Base-by-base conservation (phyloP, 2,113 vertebrate genomes). In the Xerus inauris region DNA sequence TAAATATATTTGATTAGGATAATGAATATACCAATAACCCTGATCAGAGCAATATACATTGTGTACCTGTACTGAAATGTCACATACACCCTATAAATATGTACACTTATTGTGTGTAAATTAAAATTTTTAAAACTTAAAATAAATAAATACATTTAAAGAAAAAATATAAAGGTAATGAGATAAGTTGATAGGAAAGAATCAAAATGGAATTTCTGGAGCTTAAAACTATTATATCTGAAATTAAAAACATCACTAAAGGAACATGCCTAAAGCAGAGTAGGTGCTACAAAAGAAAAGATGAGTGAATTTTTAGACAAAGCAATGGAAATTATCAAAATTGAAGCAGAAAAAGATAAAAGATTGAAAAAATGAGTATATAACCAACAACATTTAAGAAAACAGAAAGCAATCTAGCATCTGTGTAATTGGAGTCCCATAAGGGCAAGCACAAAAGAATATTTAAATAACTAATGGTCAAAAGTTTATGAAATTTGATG, bases 141-240 rank as follows among this genome's bases (percentile, higher is more conserved):
- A 42, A 17, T 71, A 51, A n/a, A 17, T 26, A 32, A 54, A 19
- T 72, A 28, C 17, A 17, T 57, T 49, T 81, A 81, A 86, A 94
- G n/a, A 30, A 67, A 95, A 75, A 93, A 87, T 5, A 45, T 47
- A 76, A 89, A 82, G 76, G 4, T n/a, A 75, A 67, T 75, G 13
- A 65, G 30, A 49, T 87, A 87, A 71, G 54, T 47, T 54, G 32
- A 84, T 17, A 8, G 42, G 87, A 49, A 89, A 77, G 17, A 96
- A 93, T 49, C 35, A 94, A 83, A 90, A 77, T 79, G 24, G 51
- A 94, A 82, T 22, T 67, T 83, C 12, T 35, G 89, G 49, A 89
- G 24, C 13, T 65, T 22, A 92, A 83, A 87, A 59, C 19, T 62
- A 45, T n/a, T 80, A 35, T 51, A 87, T 57, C 38, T 73, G 62